Evolutionary conservation across 1,140 invertebrate species (phyloP).

Genomic region (Rhopalosiphum maidis): DNA sequence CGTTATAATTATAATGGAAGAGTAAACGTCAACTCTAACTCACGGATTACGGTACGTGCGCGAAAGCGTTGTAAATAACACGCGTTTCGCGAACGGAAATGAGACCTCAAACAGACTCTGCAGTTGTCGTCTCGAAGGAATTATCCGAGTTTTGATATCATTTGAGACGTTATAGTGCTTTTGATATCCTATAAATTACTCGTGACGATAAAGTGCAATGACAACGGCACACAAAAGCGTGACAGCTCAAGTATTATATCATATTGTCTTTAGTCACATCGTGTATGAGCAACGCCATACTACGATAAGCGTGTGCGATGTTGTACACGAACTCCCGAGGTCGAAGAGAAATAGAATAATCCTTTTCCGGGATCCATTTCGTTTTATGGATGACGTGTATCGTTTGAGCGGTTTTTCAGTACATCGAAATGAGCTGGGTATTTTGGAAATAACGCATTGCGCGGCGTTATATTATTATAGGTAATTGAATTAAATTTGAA

Average conservation of each 20-base stretch:
- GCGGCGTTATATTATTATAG: no score
- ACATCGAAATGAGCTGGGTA: no score
- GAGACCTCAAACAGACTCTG: neutral
- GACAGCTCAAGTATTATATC: neutral
- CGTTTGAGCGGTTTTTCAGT: no score
- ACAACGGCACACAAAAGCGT: neutral
- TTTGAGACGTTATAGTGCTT: neutral
- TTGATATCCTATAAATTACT: neutral
- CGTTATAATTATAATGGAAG: no score
- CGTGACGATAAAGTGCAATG: neutral
- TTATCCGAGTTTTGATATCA: neutral
- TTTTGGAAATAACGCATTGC: no score
- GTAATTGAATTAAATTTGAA: no score
- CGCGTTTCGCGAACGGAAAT: neutral
- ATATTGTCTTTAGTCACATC: neutral
- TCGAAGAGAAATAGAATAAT: neutral
- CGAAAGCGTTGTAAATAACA: neutral
- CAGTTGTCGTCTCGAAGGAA: neutral
- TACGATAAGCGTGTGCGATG: neutral
- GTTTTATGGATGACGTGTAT: neutral
- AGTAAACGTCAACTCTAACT: no score
- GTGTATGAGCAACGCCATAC: neutral
- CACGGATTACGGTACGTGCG: neutral
- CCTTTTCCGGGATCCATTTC: neutral
- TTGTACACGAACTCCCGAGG: neutral